A percentile compares a stretch with the other conserved stretches of the same genome.
phyloP scores from a whole-genome alignment of 2,888 invertebrate genomes.

The Suillia variegata region DNA sequence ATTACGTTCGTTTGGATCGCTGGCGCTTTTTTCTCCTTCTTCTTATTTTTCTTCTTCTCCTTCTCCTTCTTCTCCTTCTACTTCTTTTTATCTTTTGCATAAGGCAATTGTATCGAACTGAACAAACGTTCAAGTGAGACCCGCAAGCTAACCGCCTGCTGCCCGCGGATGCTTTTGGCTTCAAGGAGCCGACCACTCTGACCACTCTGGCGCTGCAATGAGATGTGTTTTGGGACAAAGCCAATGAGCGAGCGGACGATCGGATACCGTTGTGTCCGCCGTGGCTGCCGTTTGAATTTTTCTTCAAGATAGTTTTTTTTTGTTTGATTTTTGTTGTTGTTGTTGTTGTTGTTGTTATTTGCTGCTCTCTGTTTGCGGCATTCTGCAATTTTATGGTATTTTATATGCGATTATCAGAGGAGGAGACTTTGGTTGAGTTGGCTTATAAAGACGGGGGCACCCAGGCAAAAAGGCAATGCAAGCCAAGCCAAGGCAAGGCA shows the following conservation, averaged over 20 bases:
- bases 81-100: background rate
- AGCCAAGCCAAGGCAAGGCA: background rate
- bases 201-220: too few species aligned
- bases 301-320: too few species aligned
- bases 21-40: too few species aligned
- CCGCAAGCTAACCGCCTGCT: too few species aligned
- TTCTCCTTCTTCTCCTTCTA: too few species aligned
- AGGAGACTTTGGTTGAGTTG: background rate
- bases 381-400: constrained; percentile 5
- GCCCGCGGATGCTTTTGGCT: background rate
- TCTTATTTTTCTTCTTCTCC: too few species aligned
- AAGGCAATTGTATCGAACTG: too few species aligned
- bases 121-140: background rate
- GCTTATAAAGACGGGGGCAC: background rate
- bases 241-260: background rate
- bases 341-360: too few species aligned
- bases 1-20: too few species aligned
- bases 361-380: background rate
- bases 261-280: background rate
- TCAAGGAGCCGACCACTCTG: too few species aligned
- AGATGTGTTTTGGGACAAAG: background rate
- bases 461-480: background rate
- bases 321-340: too few species aligned
- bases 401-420: constrained; percentile 10
- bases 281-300: background rate